These are phyloP conservation scores for Alloplasta piceator DNA, from an alignment of 2,888 invertebrate genomes.

Conservation along the genomic window DNA sequence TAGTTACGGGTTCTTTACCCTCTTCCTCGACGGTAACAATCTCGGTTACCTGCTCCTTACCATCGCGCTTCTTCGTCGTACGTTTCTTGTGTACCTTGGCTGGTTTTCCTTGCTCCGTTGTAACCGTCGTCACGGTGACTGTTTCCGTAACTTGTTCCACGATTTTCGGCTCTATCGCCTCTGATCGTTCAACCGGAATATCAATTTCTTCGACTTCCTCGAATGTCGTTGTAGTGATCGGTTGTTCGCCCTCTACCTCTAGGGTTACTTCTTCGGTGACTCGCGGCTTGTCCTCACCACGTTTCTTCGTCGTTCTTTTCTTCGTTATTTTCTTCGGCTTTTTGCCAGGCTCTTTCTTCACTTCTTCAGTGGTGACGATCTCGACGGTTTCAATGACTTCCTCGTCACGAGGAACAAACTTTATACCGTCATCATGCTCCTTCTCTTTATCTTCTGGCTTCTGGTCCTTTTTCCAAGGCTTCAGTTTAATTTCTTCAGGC, in stretches of 20 bases:
- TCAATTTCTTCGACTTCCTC: slow-evolving; percentile 75
- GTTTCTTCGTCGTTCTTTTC: slow-evolving; percentile 80
- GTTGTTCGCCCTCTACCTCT: slow-evolving; percentile 75
- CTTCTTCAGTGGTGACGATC: slow-evolving; percentile 67
- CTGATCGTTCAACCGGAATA: slow-evolving; percentile 66
- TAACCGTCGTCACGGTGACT: slow-evolving; percentile 81
- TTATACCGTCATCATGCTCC: slow-evolving; percentile 40
- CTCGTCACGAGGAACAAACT: slow-evolving; percentile 60
- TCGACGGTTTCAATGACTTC: slow-evolving; percentile 70
- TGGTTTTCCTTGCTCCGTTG: slow-evolving; percentile 80
- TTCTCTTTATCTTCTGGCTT: slow-evolving; percentile 74
- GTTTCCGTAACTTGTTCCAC: slow-evolving; percentile 71
- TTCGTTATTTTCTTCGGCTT: slow-evolving; percentile 76
- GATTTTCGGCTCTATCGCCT: slow-evolving; percentile 52
- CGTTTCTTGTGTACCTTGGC: slow-evolving; percentile 75
- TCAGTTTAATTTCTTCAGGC: slow-evolving; percentile 79
- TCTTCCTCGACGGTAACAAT: slow-evolving; percentile 83
- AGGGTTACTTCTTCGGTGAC: slow-evolving; percentile 83
- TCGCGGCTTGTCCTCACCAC: slow-evolving; percentile 73
- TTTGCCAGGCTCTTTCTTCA: slow-evolving; percentile 71
- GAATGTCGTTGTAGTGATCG: slow-evolving; percentile 73
- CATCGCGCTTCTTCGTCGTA: slow-evolving; percentile 80
- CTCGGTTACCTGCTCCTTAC: slow-evolving; percentile 83
- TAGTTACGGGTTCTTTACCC: slow-evolving; percentile 83
- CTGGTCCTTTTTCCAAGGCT: slow-evolving; percentile 78